phyloP scores from a whole-genome alignment of 2,797 vertebrate species.

The Amblyopsis hoosieri region DNA sequence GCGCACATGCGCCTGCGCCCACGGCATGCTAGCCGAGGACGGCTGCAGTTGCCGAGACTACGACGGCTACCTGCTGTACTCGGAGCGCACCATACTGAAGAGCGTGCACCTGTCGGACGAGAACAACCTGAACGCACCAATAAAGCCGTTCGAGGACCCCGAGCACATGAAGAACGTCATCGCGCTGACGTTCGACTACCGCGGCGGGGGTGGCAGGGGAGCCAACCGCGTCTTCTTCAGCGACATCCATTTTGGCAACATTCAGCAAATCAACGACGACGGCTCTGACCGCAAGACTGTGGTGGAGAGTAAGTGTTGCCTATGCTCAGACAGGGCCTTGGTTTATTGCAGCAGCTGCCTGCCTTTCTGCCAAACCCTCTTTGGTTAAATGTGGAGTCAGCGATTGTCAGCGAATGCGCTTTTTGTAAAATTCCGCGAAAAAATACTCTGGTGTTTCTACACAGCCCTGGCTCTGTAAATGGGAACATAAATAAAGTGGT shows the following conservation, averaged over 20 bases:
- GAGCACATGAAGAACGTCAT: conserved; percentile 99
- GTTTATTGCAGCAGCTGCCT: too few species aligned
- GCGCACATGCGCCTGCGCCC: conserved; percentile 91
- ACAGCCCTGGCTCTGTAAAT: too few species aligned
- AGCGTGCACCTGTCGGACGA: conserved; percentile 97
- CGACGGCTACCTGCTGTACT: conserved; percentile 94
- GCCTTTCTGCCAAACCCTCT: too few species aligned
- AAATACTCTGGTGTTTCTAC: too few species aligned
- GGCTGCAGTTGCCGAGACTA: conserved; percentile 89
- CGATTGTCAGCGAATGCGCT: too few species aligned
- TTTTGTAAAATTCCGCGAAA: too few species aligned
- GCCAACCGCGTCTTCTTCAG: conserved; percentile 96
- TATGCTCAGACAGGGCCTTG: neutral
- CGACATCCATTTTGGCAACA: conserved; percentile 98
- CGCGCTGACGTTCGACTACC: conserved; percentile 92
- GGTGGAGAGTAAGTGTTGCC: conserved; percentile 89
- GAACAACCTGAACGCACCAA: conserved; percentile 94
- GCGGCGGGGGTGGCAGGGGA: conserved; percentile 85
- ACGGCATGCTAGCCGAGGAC: conserved; percentile 92
- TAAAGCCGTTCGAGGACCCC: conserved; percentile 94
- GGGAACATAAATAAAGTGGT: too few species aligned
- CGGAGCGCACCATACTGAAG: conserved; percentile 95
- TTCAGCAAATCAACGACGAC: conserved; percentile 94
- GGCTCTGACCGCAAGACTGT: conserved; percentile 89
- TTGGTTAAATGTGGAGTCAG: too few species aligned